Base-by-base conservation (phyloP, 64 coral and sea anemone species). In the Pocillopora verrucosa region DNA sequence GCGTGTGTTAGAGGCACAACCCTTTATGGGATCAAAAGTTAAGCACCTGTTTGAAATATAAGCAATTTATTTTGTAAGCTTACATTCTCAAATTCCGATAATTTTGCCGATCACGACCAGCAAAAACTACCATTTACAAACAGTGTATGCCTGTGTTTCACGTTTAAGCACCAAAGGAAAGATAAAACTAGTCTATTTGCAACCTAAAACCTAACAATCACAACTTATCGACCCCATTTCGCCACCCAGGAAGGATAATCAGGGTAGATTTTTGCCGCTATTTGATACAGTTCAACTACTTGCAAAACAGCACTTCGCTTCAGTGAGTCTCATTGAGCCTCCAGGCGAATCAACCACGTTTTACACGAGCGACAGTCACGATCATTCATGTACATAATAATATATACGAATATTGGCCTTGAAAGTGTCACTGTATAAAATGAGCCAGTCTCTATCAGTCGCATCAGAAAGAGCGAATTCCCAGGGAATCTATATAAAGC, bases 291-390 rank as follows among this genome's bases (percentile, higher is more conserved):
- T 65, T 83, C 16, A 85, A 69, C 35, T 45, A 56, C n/a, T 85
- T 72, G 13, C 36, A 85, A 61, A 38, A 83, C 61, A 83, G 19
- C 30, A 83, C 17, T 83, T 72, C 82, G 82, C 64, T 85, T 85
- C 82, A 85, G 19, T 85, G 64, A 57, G 16, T 72, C 72, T 72
- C 61, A 85, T 6, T 41, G 20, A 85, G 22, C 37, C 34, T 25
- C 37, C 82, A 68, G 72, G 82, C 17, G 57, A 85, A 85, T 38
- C 65, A 85, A 17, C 2, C 61, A 72, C 82, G 36, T 85, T 85
- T 26, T 72, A 85, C 37, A 65, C 61, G 20, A 65, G 16, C 41
- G 13, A 79, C 20, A 57, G 58, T 77, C 51, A 76, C 14, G n/a
- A 24, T 11, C 77, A 3, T 19, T 20, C 14, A 74, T 34, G 20